Conservation (phyloP, 2,888 invertebrate species). For the Agrotis clavis region DNA sequence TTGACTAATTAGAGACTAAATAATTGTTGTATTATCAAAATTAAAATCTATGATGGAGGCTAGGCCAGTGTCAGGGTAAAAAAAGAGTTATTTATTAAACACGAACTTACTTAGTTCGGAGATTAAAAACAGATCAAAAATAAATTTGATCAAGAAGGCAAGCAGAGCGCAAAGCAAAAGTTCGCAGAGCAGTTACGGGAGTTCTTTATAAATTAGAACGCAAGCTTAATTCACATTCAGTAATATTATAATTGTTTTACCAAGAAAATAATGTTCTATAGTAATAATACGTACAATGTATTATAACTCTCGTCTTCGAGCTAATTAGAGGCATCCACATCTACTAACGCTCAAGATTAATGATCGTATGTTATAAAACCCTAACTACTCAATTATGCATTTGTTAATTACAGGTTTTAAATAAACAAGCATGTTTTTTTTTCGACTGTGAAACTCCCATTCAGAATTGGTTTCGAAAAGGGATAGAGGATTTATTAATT, state of each 20-base stretch:
- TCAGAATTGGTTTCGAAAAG: constrained; percentile 38
- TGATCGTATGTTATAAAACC: constrained; percentile 63
- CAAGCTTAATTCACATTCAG: constrained; percentile 37
- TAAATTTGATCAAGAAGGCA: background rate
- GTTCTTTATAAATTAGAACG: constrained; percentile 23
- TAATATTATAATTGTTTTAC: constrained; percentile 16
- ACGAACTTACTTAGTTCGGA: background rate
- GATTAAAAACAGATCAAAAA: background rate
- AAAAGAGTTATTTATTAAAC: background rate
- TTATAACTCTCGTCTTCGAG: constrained; percentile 14
- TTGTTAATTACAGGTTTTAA: constrained; percentile 69
- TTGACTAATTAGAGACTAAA: too few species aligned
- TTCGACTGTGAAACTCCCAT: constrained; percentile 43
- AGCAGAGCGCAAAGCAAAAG: constrained; percentile 26
- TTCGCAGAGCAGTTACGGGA: constrained; percentile 49
- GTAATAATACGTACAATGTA: constrained; percentile 16
- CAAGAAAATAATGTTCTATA: constrained; percentile 7
- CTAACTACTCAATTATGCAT: constrained; percentile 69
- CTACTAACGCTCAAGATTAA: constrained; percentile 62
- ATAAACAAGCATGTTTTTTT: constrained; percentile 72
- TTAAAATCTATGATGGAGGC: too few species aligned
- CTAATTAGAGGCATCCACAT: constrained; percentile 39
- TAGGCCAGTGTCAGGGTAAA: too few species aligned
- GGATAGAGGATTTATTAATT: constrained; percentile 50
- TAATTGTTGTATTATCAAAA: too few species aligned